Evolutionary conservation across 2,888 invertebrate species (phyloP).

Genomic region (Lamellibrachia satsuma): DNA sequence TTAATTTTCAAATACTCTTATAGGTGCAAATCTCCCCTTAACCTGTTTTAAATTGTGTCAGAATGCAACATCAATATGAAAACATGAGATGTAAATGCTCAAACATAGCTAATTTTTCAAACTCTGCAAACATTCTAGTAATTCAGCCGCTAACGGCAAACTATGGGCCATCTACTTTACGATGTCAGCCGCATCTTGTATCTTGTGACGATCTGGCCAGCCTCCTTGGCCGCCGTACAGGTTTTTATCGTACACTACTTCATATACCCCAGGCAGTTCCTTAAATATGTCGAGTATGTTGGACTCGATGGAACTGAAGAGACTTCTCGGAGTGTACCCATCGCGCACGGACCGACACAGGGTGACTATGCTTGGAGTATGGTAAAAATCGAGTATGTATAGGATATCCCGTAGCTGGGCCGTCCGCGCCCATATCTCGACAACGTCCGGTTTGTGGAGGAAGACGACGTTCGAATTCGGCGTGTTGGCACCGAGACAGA

Average conservation of each 20-base stretch:
- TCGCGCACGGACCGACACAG: conserved; percentile 3
- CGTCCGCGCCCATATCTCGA: neutral
- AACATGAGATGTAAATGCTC: neutral
- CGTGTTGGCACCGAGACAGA: neutral
- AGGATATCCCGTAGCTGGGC: neutral
- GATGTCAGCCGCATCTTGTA: neutral
- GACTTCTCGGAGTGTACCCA: neutral
- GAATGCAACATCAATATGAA: neutral
- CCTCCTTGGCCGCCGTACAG: neutral
- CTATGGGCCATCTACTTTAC: neutral
- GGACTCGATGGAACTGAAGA: neutral
- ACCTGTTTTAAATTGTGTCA: neutral
- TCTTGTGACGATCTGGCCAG: neutral
- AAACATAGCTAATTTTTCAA: neutral
- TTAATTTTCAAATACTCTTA: too few relatives aligned
- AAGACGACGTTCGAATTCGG: neutral
- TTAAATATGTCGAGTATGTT: conserved; percentile 13
- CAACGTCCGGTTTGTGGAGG: neutral
- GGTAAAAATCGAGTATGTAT: neutral
- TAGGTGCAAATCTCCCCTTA: too few relatives aligned
- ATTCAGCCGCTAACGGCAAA: neutral
- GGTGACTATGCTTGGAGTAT: neutral
- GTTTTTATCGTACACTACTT: neutral
- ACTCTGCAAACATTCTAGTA: neutral
- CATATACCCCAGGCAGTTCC: neutral